Percentiles rank a stretch among this genome's conserved stretches.
Conservation (phyloP, 2,888 invertebrate genomes). For the Dynastes tityus region DNA sequence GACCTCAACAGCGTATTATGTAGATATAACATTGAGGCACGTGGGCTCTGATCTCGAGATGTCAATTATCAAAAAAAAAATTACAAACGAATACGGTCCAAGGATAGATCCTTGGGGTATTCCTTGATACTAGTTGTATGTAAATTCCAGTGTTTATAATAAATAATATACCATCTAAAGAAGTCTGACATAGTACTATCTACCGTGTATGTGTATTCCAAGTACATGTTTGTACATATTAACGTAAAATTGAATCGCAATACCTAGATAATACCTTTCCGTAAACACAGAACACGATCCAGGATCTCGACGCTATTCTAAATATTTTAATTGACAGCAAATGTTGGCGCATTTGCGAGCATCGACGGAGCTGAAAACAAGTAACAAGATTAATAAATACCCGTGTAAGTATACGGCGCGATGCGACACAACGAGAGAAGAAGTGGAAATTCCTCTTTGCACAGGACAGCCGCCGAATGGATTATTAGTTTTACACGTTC, state of each 20-base stretch:
- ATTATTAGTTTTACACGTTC: slow-evolving; percentile 29
- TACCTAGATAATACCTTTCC: background rate
- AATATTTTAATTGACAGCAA: slow-evolving; percentile 31
- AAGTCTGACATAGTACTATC: background rate
- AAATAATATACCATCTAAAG: too few relatives aligned
- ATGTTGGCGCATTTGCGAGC: slow-evolving; percentile 22
- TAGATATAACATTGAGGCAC: too few relatives aligned
- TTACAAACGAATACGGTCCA: too few relatives aligned
- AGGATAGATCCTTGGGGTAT: too few relatives aligned
- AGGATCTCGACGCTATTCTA: background rate
- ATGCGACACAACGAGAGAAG: background rate
- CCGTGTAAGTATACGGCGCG: slow-evolving; percentile 11
- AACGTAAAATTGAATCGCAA: slow-evolving; percentile 6
- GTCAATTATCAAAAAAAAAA: too few relatives aligned
- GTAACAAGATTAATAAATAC: slow-evolving; percentile 22
- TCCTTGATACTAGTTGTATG: too few relatives aligned
- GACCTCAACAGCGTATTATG: too few relatives aligned
- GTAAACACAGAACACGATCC: background rate
- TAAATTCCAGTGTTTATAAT: too few relatives aligned
- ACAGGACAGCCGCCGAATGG: slow-evolving; percentile 16
- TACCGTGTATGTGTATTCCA: background rate
- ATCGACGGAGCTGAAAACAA: background rate
- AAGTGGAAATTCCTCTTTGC: slow-evolving; percentile 27
- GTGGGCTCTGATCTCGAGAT: too few relatives aligned
- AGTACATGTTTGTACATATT: background rate